Evolutionary conservation across 2,113 vertebrate genomes (phyloP).

Genomic region (Amblyornis subalaris): DNA sequence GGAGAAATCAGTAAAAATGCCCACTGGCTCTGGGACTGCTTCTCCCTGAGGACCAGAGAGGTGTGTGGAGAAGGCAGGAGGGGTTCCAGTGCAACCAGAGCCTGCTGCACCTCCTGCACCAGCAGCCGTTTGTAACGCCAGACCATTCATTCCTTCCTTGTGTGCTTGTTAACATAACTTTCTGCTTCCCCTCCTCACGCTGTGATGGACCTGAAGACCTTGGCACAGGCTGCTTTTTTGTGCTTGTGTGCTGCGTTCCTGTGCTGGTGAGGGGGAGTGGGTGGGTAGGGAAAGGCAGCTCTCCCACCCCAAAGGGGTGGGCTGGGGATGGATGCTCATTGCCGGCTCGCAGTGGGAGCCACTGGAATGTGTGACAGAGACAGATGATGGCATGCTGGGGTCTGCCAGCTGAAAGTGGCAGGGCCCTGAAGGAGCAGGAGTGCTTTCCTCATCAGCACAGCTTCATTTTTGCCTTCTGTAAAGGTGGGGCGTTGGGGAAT

Average conservation of each 20-base stretch:
- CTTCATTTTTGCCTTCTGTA: slow-evolving; percentile 10
- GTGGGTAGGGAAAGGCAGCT: not conserved
- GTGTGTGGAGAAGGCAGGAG: not conserved
- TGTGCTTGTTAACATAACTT: slow-evolving; percentile 66
- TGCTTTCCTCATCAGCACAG: slow-evolving; percentile 55
- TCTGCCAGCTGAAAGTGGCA: slow-evolving; percentile 64
- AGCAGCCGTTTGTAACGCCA: slow-evolving; percentile 52
- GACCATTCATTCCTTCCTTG: slow-evolving; percentile 56
- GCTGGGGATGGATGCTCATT: slow-evolving; percentile 57
- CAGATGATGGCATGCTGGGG: slow-evolving; percentile 64
- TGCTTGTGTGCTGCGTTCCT: not conserved
- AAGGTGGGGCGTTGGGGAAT: not conserved
- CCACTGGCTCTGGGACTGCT: not conserved
- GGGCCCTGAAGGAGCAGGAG: slow-evolving; percentile 40
- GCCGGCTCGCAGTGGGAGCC: slow-evolving; percentile 63
- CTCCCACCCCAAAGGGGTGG: slow-evolving; percentile 48
- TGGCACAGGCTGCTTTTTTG: slow-evolving; percentile 12
- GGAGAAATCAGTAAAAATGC: not conserved
- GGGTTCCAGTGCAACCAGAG: not conserved
- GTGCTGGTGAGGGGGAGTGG: not conserved
- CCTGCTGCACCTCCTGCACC: slow-evolving; percentile 9
- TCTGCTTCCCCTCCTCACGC: slow-evolving; percentile 52
- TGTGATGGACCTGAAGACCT: slow-evolving; percentile 50
- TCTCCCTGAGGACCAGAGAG: not conserved
- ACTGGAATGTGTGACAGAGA: slow-evolving; percentile 67